Conservation (phyloP, 1,140 invertebrate species). For the Meloidogyne exigua region DNA sequence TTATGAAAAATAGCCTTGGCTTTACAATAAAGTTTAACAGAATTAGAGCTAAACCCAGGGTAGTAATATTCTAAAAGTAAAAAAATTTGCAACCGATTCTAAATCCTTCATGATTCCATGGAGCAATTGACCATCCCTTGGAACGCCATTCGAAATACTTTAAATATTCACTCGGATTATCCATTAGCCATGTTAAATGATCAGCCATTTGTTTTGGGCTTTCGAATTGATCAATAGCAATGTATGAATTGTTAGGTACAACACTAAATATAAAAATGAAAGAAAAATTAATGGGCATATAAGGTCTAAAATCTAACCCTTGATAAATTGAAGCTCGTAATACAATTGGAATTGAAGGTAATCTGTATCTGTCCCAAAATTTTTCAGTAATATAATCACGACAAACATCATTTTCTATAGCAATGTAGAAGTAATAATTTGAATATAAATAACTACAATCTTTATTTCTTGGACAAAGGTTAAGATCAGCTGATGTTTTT, state of each 20-base stretch:
- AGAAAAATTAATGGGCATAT: too few species aligned
- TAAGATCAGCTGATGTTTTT: conserved; percentile 8
- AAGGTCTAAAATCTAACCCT: conserved; percentile 10
- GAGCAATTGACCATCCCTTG: conserved; percentile 33
- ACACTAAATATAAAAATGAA: conserved; percentile 10
- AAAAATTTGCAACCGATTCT: conserved; percentile 19
- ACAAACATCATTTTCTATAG: conserved; percentile 41
- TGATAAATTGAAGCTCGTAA: conserved; percentile 40
- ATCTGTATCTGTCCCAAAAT: conserved; percentile 34
- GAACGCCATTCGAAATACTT: conserved; percentile 41
- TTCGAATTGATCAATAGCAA: conserved; percentile 46
- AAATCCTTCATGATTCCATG: conserved; percentile 36
- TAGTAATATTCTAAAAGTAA: not conserved
- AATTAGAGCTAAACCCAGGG: not conserved
- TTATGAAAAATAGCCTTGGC: too few species aligned
- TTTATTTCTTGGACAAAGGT: conserved; percentile 28
- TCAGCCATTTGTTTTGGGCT: conserved; percentile 36
- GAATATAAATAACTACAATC: conserved; percentile 21
- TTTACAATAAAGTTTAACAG: too few species aligned
- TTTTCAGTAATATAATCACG: conserved; percentile 49
- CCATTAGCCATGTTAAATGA: conserved; percentile 31
- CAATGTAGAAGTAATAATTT: conserved; percentile 40
- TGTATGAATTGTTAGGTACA: conserved; percentile 40
- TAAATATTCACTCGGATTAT: conserved; percentile 42
- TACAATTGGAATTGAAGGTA: conserved; percentile 38